A percentile compares a stretch with the other conserved stretches of the same genome.
These are phyloP conservation scores for Bradypodion ventrale DNA, from an alignment of 2,797 vertebrate genomes.

Conservation along the genomic window DNA sequence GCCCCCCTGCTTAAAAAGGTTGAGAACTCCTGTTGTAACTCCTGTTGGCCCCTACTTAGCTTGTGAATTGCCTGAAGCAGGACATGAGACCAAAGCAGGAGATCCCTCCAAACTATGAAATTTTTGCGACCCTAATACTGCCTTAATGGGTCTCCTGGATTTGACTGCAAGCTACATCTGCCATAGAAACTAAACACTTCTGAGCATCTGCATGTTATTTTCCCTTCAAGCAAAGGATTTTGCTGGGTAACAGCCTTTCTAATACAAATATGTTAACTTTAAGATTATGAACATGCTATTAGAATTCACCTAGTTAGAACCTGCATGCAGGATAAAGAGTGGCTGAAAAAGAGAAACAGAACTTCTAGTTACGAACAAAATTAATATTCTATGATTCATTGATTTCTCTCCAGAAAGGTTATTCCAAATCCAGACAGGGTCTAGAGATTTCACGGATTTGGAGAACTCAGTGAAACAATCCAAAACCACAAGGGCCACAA, in stretches of 20 bases:
- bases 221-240: not conserved
- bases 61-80: too few relatives aligned
- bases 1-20: too few relatives aligned
- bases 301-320: not conserved
- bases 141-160: not conserved
- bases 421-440: not conserved
- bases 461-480: not conserved
- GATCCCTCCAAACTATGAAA: not conserved
- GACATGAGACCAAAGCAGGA: not conserved
- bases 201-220: too few relatives aligned
- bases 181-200: not conserved
- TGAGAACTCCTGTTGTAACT: too few relatives aligned
- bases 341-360: not conserved
- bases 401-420: not conserved
- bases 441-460: not conserved
- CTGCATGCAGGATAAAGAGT: not conserved
- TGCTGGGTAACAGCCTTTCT: not conserved
- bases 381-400: not conserved
- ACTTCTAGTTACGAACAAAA: not conserved
- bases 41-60: too few relatives aligned
- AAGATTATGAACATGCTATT: not conserved
- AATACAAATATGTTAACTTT: not conserved
- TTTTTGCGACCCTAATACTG: not conserved
- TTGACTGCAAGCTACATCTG: not conserved
- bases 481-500: not conserved